Conservation (phyloP, 2,113 vertebrate genomes). For the Phalacrocorax aristotelis region DNA sequence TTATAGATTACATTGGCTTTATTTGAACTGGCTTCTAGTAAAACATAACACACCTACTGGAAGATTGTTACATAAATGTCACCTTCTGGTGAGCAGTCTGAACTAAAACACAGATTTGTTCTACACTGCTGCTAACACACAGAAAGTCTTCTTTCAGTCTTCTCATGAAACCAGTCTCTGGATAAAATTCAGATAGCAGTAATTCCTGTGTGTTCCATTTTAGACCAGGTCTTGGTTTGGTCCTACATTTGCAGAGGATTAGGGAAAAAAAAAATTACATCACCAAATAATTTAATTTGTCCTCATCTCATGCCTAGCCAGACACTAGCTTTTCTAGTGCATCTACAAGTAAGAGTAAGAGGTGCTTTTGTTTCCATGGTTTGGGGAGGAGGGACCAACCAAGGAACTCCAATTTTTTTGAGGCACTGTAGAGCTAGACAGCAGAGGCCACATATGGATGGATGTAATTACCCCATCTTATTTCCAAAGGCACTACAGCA, state of each 20-base stretch:
- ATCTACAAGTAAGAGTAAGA: neutral
- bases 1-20: conserved; percentile 25
- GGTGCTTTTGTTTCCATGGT: neutral
- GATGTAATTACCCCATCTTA: neutral
- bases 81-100: conserved; percentile 1
- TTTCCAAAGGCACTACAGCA: neutral
- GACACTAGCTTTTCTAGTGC: neutral
- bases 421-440: neutral
- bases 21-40: conserved; percentile 42
- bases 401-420: neutral
- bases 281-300: neutral
- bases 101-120: neutral
- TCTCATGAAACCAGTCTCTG: neutral
- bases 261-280: neutral
- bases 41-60: conserved; percentile 8
- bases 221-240: neutral
- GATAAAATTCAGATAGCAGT: neutral
- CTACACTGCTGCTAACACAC: neutral
- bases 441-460: neutral
- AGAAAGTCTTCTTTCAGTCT: neutral
- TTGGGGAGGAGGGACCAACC: neutral
- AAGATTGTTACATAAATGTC: conserved; percentile 26
- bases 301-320: neutral
- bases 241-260: neutral
- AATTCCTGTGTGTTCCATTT: neutral